phyloP scores from a whole-genome alignment of 1,140 invertebrate species.

The Atta cephalotes region DNA sequence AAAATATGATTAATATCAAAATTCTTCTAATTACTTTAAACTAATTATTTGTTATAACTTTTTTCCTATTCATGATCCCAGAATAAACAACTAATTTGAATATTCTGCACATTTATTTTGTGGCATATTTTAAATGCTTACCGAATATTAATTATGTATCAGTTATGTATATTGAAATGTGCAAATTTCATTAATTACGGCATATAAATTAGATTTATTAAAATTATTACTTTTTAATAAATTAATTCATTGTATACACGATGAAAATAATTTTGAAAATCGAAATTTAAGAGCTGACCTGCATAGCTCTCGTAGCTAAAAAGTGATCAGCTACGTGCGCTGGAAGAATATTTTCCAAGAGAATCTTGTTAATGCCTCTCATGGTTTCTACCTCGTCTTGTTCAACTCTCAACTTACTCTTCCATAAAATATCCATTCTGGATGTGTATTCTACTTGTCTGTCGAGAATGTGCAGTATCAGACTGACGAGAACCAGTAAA shows the following conservation, averaged over 20 bases:
- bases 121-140: background rate
- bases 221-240: background rate
- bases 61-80: no score
- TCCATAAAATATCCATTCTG: conserved; percentile 96
- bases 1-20: no score
- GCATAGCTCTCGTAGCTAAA: conserved; percentile 89
- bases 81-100: no score
- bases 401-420: conserved; percentile 95
- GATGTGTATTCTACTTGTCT: conserved; percentile 95
- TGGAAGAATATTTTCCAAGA: conserved; percentile 98
- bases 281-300: conserved; percentile 83
- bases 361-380: conserved; percentile 97
- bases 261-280: background rate
- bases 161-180: background rate
- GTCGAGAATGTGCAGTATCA: conserved; percentile 92
- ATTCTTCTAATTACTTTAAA: no score
- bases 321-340: conserved; percentile 98
- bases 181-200: background rate
- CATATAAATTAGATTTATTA: background rate
- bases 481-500: conserved; percentile 88
- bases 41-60: no score
- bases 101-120: no score
- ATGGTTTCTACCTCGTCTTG: conserved; percentile 98
- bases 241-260: background rate
- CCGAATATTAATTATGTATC: background rate